Evolutionary conservation across 2,797 vertebrate species (phyloP), one percentile per base, ranked within the genome.

Genomic region (Vireo griseus): DNA sequence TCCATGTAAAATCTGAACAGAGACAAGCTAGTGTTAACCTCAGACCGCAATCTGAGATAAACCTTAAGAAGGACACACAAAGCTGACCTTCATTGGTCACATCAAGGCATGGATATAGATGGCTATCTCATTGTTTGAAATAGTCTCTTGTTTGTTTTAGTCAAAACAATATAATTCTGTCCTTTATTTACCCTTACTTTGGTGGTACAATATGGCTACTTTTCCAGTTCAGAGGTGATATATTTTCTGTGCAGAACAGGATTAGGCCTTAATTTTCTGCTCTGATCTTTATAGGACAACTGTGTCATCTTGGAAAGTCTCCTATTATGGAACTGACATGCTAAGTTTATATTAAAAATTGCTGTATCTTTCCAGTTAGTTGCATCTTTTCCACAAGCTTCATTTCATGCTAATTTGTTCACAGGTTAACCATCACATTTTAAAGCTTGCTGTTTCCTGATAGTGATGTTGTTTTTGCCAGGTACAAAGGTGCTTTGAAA

Each of bases 401-500:
- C 6, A 67, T 92, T 94, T 94, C 75, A 63, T 88, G 85, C 29
- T 94, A 78, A 94, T 94, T 93, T 90, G 31, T 94, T 57, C 73
- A 78, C 58, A 33, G 4, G 13, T 54, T 94, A 83, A 80, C 37
- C 40, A 78, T 44, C 24, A 65, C 21, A 59, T 86, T 95, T 92
- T 94, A 86, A 92, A 94, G 44, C 85, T 85, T 85, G 52, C 52
- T 78, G 26, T 75, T 95, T 78, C 69, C 58, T 72, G 47, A 55
- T 42, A 74, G 24, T 0, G 1, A 72, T 52, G 79, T 26, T 94
- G 69, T 75, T 44, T 68, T 78, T 92, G 66, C 89, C 87, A 94
- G 89, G 82, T 94, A 66, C 73, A 94, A 86, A 94, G 89, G 79
- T 96, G 62, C 76, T 94, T 92, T 81, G 65, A 92, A 96, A 91